phyloP scores from a whole-genome alignment of 2,113 vertebrate genomes.

The Origma solitaria region DNA sequence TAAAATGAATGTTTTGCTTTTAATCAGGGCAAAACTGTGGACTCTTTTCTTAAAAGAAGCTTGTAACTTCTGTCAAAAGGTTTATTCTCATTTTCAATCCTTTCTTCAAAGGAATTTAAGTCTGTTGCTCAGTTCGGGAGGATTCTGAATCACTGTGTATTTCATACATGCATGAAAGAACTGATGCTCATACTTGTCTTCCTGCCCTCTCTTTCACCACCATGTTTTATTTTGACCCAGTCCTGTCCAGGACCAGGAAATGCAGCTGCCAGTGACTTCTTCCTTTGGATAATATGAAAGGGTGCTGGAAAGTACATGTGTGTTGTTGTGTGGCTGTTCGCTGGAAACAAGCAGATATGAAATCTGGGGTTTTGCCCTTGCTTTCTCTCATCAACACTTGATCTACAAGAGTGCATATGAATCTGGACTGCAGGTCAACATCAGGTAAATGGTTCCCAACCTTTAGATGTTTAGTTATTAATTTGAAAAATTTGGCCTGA shows the following conservation, averaged over 20 bases:
- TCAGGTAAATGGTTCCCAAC: not conserved
- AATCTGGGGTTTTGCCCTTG: not conserved
- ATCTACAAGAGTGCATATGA: not conserved
- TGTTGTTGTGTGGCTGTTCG: not conserved
- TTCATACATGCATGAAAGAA: not conserved
- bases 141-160: not conserved
- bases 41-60: not conserved
- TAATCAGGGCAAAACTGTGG: conserved; percentile 14
- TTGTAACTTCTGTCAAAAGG: not conserved
- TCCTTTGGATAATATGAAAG: not conserved
- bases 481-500: not conserved
- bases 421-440: not conserved
- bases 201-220: not conserved
- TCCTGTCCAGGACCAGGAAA: not conserved
- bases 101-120: conserved; percentile 18
- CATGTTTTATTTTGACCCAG: not conserved
- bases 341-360: not conserved
- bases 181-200: not conserved
- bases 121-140: not conserved
- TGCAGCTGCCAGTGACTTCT: not conserved
- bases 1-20: conserved; percentile 30
- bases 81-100: not conserved
- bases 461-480: not conserved
- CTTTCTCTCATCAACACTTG: not conserved
- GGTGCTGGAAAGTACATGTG: not conserved